Evolutionary conservation across 2,888 invertebrate genomes (phyloP).

Genomic region (Nasonia oneida): DNA sequence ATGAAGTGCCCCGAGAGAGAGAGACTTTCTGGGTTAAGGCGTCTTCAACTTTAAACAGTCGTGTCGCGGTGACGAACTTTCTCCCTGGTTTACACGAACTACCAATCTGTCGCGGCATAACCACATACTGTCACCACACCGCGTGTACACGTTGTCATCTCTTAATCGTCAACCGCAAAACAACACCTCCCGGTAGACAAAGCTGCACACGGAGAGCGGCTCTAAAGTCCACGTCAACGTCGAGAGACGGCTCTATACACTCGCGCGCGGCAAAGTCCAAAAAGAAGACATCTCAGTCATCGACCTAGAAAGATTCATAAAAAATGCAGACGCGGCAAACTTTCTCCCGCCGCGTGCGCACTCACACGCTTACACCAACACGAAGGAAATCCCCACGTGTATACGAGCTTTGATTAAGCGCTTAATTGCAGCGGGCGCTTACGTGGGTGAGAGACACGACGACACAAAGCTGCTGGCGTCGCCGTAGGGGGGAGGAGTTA

Average conservation of each 20-base stretch:
- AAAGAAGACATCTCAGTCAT: slow-evolving; percentile 22
- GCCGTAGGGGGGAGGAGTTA: not conserved
- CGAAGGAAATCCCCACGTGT: not conserved
- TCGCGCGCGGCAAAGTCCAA: not conserved
- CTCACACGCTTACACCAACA: not conserved
- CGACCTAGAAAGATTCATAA: slow-evolving; percentile 19
- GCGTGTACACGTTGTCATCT: no score
- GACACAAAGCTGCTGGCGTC: no score
- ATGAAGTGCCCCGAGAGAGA: slow-evolving; percentile 21
- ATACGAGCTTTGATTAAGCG: slow-evolving; percentile 39
- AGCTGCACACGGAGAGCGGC: not conserved
- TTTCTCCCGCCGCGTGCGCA: not conserved
- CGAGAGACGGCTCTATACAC: not conserved
- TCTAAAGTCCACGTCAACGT: not conserved
- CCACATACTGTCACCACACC: no score
- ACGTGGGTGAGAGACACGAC: not conserved
- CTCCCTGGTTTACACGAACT: no score
- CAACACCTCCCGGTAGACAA: no score
- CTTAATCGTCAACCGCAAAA: no score
- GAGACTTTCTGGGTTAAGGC: slow-evolving; percentile 16
- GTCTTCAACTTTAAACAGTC: slow-evolving; percentile 47
- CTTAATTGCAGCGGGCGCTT: slow-evolving; percentile 17
- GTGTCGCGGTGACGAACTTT: not conserved
- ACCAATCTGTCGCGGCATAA: no score
- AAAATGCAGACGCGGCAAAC: slow-evolving; percentile 19